These are phyloP conservation scores for Spodoptera exigua DNA, from an alignment of 2,888 invertebrate genomes.

Conservation along the genomic window DNA sequence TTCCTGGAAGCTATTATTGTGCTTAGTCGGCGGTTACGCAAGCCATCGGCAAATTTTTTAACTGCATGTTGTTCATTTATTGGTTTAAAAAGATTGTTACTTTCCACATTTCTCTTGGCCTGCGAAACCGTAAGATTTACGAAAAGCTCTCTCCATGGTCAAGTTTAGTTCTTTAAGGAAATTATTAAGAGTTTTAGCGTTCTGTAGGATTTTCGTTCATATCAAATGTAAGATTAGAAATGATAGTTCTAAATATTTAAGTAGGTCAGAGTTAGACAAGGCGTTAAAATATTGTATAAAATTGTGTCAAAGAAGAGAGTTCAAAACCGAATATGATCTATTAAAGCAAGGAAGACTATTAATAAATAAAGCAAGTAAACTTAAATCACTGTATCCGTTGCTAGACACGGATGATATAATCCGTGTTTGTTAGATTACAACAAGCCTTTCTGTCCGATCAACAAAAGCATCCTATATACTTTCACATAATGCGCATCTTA, in stretches of 20 bases:
- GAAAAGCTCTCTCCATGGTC: conserved; percentile 8
- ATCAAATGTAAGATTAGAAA: conserved; percentile 3
- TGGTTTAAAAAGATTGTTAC: conserved; percentile 7
- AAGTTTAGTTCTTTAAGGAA: conserved; percentile 8
- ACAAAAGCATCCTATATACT: conserved; percentile 17
- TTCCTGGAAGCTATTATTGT: conserved; percentile 23
- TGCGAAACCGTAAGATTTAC: conserved; percentile 15
- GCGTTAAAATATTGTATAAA: conserved; percentile 9
- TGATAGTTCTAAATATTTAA: conserved; percentile 4
- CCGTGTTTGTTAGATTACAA: conserved; percentile 9
- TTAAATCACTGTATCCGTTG: conserved; percentile 5
- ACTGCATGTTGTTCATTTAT: conserved; percentile 24
- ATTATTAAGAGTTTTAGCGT: conserved; percentile 6
- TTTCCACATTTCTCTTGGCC: conserved; percentile 10
- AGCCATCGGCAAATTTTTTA: conserved; percentile 21
- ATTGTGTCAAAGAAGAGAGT: conserved; percentile 5
- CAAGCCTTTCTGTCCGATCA: background rate
- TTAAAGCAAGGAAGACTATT: conserved; percentile 4
- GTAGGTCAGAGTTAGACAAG: conserved; percentile 2
- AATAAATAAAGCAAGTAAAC: conserved; percentile 12
- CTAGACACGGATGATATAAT: conserved; percentile 6
- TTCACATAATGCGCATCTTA: conserved; percentile 4
- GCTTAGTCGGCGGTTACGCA: conserved; percentile 9
- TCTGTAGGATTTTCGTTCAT: conserved; percentile 5
- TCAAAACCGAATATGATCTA: conserved; percentile 2